Evolutionary conservation across 2,797 vertebrate genomes (phyloP), one percentile per base, ranked within the genome.

Genomic region (Acridotheres tristis): DNA sequence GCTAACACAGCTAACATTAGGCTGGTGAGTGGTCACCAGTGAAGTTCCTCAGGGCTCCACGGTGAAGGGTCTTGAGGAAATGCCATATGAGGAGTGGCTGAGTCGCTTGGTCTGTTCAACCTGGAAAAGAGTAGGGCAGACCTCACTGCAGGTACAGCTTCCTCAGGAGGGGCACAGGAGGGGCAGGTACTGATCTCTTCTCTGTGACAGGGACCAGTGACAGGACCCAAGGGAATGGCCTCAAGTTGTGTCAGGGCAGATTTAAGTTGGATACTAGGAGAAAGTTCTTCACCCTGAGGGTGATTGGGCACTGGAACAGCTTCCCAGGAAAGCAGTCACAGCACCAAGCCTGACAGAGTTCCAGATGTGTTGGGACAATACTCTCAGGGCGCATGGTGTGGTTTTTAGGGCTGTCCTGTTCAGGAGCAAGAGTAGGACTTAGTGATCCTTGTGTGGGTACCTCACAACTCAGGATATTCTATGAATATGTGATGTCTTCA

Each of bases 141-240:
- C 9, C 16, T 54, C 25, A 18, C 0, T 34, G 25, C 30, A 34
- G 14, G 12, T 26, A 9, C 30, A 86, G 0, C 11, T 18, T 10
- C 30, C 16, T n/a, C 0, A 0, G 12, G 25, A 43, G 26, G 2
- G 5, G 21, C 13, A 6, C 7, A 45, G 45, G 8, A 53, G 16
- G 13, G 16, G 3, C 23, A 38, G 47, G 1, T 7, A 40, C 40
- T 29, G 55, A 10, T 40, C 16, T n/a, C 38, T 27, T 1, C 53
- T 22, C 10, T 36, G 0, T 59, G 15, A 22, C 18, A 40, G 40
- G 40, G 21, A 7, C 4, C 4, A 18, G n/a, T 17, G 40, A 16
- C 48, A 63, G 29, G 6, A 83, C 18, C 16, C 0, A 0, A 54
- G 48, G 23, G 9, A 51, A 47, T 14, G 23, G 29, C 9, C 20